Base-by-base conservation (phyloP, 2,888 invertebrate genomes). In the Tinea trinotella region DNA sequence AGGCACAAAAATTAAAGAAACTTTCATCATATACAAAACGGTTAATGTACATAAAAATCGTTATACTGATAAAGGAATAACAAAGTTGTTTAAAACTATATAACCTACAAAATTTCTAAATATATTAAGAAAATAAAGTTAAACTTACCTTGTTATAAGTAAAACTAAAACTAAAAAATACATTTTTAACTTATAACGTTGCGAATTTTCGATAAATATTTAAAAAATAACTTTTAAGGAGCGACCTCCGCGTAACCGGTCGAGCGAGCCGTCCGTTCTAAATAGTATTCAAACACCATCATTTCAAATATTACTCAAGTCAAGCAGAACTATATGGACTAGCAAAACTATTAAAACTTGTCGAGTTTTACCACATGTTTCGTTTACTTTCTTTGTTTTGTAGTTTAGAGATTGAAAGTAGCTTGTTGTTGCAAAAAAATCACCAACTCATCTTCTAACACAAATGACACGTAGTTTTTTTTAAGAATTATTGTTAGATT, bases 81-180 rank as follows among this genome's bases (percentile, higher is more conserved):
- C 2, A 30, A 30, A 30, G 30, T 7, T 30, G 30, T 30, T 30
- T 30, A 10, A 30, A 30, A 7, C 30, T 30, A 30, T n/a, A 30
- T 30, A 30, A 30, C 30, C 30, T 30, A 4, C 7, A 7, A 30
- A 30, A 30, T 30, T 10, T 1, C 7, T 12, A 2, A 24, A 24
- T 12, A 40, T 13, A 13, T 15, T 13, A 40, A 13, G 7, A 40
- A 40, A 13, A 40, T 40, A 13, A 2, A 40, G 2, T 13, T n/a
- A 12, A 13, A 40, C 40, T 40, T n/a, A 40, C 40, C 40, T 40
- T n/a, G 40, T 13, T n/a, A 40, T 40, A 15, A 40, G 40, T 40
- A 40, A 15, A 40, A 40, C 12, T 6, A 40, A 13, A 6, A 40
- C 12, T 40, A 40, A 40, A 15, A 40, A 40, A 13, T 15, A 40